phyloP scores from a whole-genome alignment of 2,888 invertebrate genomes.

The Lapara coniferarum region DNA sequence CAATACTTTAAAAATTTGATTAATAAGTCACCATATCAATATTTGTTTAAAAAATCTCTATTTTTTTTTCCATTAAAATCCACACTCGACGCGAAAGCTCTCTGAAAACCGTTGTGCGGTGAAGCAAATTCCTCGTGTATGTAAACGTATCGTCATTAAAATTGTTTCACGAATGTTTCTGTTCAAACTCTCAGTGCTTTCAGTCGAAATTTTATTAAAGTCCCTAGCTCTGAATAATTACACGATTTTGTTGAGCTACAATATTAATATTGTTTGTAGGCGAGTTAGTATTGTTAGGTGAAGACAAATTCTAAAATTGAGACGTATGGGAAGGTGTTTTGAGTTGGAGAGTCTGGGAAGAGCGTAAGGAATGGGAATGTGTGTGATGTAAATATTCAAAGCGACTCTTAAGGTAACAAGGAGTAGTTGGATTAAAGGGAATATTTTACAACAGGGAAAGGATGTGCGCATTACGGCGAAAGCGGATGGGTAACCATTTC shows the following conservation, averaged over 20 bases:
- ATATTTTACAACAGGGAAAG: too few relatives aligned
- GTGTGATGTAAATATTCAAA: too few relatives aligned
- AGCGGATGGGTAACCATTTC: too few relatives aligned
- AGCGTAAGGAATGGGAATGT: too few relatives aligned
- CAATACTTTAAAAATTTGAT: neutral
- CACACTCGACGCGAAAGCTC: neutral
- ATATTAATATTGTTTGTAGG: too few relatives aligned
- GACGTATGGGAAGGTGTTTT: too few relatives aligned
- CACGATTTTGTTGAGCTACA: neutral
- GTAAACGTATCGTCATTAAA: constrained; percentile 1
- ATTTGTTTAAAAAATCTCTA: neutral
- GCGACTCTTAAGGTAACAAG: too few relatives aligned
- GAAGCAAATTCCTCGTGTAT: neutral
- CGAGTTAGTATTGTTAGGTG: too few relatives aligned
- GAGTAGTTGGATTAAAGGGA: too few relatives aligned
- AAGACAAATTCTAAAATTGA: too few relatives aligned
- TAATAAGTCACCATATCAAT: neutral
- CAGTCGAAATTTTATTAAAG: neutral
- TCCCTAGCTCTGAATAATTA: neutral
- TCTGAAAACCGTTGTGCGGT: neutral
- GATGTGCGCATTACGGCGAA: too few relatives aligned
- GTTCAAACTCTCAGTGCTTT: neutral
- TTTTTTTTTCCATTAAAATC: neutral
- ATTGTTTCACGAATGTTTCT: constrained; percentile 1
- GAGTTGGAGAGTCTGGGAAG: too few relatives aligned